Evolutionary conservation across 2,888 invertebrate species (phyloP).

Genomic region (Eupithecia subfuscata): DNA sequence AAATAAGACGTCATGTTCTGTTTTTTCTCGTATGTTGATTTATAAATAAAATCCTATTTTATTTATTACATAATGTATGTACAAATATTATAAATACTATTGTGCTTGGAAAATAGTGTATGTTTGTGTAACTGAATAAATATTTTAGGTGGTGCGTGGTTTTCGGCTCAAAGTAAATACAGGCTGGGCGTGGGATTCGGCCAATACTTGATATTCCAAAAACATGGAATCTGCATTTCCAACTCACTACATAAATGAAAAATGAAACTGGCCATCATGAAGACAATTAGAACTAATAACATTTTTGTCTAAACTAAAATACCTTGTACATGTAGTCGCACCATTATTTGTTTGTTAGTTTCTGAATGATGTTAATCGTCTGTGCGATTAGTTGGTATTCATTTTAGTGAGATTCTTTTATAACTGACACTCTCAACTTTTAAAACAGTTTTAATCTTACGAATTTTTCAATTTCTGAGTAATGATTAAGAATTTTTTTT

Average conservation of each 20-base stretch:
- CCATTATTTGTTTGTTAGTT: constrained; percentile 31
- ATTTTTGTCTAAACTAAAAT: constrained; percentile 43
- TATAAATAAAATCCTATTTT: no score
- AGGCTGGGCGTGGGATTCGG: neutral
- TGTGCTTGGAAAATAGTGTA: neutral
- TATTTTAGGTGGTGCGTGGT: constrained; percentile 5
- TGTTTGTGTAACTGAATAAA: constrained; percentile 3
- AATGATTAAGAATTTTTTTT: neutral
- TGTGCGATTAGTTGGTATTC: constrained; percentile 11
- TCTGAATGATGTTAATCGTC: neutral
- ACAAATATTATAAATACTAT: no score
- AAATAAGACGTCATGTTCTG: no score
- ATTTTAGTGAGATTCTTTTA: constrained; percentile 39
- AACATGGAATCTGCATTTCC: neutral
- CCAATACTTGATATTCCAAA: neutral
- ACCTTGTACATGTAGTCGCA: constrained; percentile 47
- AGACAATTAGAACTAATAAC: constrained; percentile 33
- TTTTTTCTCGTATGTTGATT: no score
- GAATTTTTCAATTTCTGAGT: neutral
- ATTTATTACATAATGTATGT: no score
- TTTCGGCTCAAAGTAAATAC: neutral
- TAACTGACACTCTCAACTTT: neutral
- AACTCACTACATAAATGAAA: neutral
- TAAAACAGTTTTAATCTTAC: neutral
- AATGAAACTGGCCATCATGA: neutral